Base-by-base conservation (phyloP, 2,888 invertebrate species). In the Seira ritae region DNA sequence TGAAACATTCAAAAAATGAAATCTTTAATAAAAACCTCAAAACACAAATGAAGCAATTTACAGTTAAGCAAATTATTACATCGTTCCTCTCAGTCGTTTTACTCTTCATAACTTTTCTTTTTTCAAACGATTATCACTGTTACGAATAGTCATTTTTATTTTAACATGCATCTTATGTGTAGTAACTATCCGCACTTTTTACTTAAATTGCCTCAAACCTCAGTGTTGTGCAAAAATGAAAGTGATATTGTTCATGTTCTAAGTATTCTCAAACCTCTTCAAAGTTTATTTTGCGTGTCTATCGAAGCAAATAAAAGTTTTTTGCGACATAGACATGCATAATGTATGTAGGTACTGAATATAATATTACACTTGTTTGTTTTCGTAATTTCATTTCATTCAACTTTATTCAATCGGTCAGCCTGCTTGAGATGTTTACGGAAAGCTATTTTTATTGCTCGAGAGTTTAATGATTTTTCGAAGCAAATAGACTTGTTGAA, bases 241-340 rank as follows among this genome's bases (percentile, higher is more conserved):
- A 55, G 55, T 55, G 55, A 55, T 55, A 55, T 55, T 12, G 55
- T 55, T 3, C 55, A 55, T 55, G 55, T 55, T 31, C 31, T 31
- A 55, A 12, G 17, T 8, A 55, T 55, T 4, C 31, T 2, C 31
- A 31, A 31, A 31, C 31, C 31, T 4, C 31, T 31, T 31, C 12
- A 55, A 12, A 55, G 55, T 55, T 3, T 55, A 8, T 55, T 55
- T n/a, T 55, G 31, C 8, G 55, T 12, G 55, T 55, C 15, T 55
- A 31, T 55, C 17, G 55, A 55, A 55, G n/a, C n/a, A 55, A 55
- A 55, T 55, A n/a, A 55, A 55, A 17, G 15, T 55, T 55, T 55
- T 55, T 55, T 17, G 55, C 55, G 55, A 55, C 55, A 55, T 12
- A 55, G 15, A 15, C 55, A 55, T 55, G 42, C 12, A n/a, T n/a